Base-by-base conservation (phyloP, 2,888 invertebrate genomes). In the Papilio elwesi region DNA sequence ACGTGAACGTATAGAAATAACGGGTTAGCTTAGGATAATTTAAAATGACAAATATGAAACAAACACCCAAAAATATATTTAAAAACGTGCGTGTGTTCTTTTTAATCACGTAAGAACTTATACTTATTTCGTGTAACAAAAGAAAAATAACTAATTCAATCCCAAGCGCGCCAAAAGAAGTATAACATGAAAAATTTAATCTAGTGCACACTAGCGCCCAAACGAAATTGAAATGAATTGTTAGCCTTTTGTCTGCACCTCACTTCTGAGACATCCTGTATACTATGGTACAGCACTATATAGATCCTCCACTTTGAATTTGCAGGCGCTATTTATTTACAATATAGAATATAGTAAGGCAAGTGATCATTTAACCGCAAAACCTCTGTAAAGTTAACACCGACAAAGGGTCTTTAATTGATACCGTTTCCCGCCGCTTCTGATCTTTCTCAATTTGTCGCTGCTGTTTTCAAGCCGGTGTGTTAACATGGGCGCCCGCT, bases 371-470 rank as follows among this genome's bases (percentile, higher is more conserved):
- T 63, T 43, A 47, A 53, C 43, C 48, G 11, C 38, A 65, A 65
- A 49, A 38, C 52, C 47, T 36, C 65, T n/a, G 53, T 55, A 12
- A 47, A n/a, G 26, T 49, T 64, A 12, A 48, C 36, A 15, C n/a
- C 15, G 5, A 67, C 59, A 71, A 71, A 67, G 62, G 15, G 62
- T 47, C 38, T 51, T 51, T 71, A 71, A 71, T 71, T 71, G 52
- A 67, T 15, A 47, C 62, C n/a, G 53, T 71, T 70, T 71, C 51
- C 13, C 66, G 6, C 43, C 36, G 12, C 47, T 67, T 71, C 62
- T 67, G 71, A 71, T 71, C 71, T 71, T 71, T 62, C 51, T n/a
- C 13, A 57, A n/a, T 53, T 62, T 47, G 52, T 67, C 51, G 43
- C 15, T 10, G 16, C 9, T 59, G 13, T 26, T 36, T 36, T 36